Conservation (phyloP, 2,797 vertebrate species). For the Molossus molossus region DNA sequence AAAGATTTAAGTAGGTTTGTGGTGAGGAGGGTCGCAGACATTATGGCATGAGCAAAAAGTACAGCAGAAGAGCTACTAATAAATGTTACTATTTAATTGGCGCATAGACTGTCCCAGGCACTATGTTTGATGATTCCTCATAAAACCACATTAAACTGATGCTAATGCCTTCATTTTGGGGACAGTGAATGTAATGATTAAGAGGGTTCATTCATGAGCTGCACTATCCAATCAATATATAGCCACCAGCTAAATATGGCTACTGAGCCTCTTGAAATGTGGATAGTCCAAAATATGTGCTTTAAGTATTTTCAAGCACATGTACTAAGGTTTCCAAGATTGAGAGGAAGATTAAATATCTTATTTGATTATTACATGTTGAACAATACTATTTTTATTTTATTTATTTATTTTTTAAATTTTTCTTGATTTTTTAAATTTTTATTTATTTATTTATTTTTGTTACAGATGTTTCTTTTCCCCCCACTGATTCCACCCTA, state of each 20-base stretch:
- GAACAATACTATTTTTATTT: not conserved
- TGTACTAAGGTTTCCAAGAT: slow-evolving; percentile 31
- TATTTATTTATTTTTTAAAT: too few species aligned
- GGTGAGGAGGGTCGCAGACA: not conserved
- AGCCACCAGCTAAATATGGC: not conserved
- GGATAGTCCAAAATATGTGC: not conserved
- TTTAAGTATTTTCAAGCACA: not conserved
- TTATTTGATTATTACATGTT: not conserved
- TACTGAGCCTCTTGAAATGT: not conserved
- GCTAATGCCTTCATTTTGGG: not conserved
- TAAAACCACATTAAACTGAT: not conserved
- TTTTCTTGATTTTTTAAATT: too few species aligned
- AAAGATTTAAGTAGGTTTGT: not conserved
- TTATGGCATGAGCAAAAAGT: not conserved
- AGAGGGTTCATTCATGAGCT: not conserved
- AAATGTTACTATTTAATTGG: not conserved
- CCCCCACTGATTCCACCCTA: too few species aligned
- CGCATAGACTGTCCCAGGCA: not conserved
- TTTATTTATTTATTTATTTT: too few species aligned
- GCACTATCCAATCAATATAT: not conserved
- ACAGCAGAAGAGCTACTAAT: not conserved
- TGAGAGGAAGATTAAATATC: not conserved
- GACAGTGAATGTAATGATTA: not conserved
- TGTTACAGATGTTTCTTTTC: too few species aligned
- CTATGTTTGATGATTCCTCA: not conserved